Evolutionary conservation across 2,113 vertebrate species (phyloP), one percentile per base, ranked within the genome.

Genomic region (Microcebus murinus): DNA sequence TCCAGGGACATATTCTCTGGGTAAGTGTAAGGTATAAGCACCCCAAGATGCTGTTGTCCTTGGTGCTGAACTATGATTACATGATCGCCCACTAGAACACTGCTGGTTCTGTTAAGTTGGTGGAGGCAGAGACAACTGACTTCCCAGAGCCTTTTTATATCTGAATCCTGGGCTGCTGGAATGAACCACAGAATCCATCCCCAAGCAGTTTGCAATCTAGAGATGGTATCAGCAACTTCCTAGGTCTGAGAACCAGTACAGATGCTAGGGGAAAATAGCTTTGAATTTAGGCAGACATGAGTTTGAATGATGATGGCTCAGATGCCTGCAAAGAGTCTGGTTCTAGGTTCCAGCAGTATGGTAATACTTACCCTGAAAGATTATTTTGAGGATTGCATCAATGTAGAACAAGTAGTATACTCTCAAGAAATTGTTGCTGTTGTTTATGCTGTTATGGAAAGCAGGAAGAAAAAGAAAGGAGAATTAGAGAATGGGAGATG

Each of bases 61-160:
- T 90, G 85, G 93, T 96, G 68, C 96, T 95, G 95, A 96, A 94
- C 83, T 50, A 45, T 57, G 68, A 17, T 63, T 61, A 0, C 15
- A 29, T 52, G 42, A 3, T 45, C 85, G 3, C 21, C 70, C 15
- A 0, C 63, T 70, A 83, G 3, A 50, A 76, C 15, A 45, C 63
- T 52, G 39, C 57, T 90, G 45, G 4, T 74, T 95, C 65, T 90
- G 1, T 74, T 20, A 42, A 71, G 55, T 52, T 63, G 17, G 39
- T 85, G 23, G 34, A 80, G 50, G 48, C 94, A 73, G 45, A 87
- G n/a, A 25, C 20, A 67, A 6, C 4, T 84, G 21, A 70, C 45
- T 82, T 36, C 48, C 23, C 23, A 89, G n/a, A 65, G 5, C 29
- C 65, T 95, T 95, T 94, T 71, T 70, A 15, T 29, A 63, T 84